Base-by-base conservation (phyloP, 2,113 vertebrate species). In the Siniperca chuatsi region DNA sequence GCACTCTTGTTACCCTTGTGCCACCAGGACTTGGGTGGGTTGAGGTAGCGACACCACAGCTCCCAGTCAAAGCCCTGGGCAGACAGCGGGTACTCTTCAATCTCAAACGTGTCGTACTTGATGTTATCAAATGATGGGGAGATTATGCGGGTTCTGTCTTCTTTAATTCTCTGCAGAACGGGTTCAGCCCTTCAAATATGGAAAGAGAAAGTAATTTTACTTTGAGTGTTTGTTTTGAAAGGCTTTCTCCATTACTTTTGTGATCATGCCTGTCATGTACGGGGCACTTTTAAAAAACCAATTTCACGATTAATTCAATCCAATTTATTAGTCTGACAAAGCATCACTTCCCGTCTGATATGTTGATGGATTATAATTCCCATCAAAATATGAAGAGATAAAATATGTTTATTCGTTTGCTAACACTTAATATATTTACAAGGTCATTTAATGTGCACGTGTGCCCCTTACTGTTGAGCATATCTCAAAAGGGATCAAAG, bases 51-150 rank as follows among this genome's bases (percentile, higher is more conserved):
- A 88, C 98, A 99, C 98, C 98, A 99, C 73, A 99, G 94, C 90
- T 99, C 97, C 98, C 98, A 99, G 95, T 99, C 98, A 73, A 99
- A 99, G 23, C 98, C 98, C 87, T 99, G 98, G 0, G 98, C 98
- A 0, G 98, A 98, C 66, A 99, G 95, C 0, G 98, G 97, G 84
- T 99, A 99, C 88, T 99, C 98, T 88, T 99, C 97, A 83, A 99
- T 97, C 94, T 99, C 98, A 92, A 99, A 99, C 35, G 96, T 99
- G 92, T 99, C 98, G 20, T 99, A 99, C 83, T 99, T 99, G 91
- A 99, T 99, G 93, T 99, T 99, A 92, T 99, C 98, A 10, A 99
- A 99, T 1, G 98, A 99, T 1, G 98, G 98, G 1, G 98, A 99
- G 92, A 99, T 97, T 3, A 99, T 96, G 77, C 97, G 96, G 2